Conservation (phyloP, 1,140 invertebrate genomes). For the Macrobrachium rosenbergii region DNA sequence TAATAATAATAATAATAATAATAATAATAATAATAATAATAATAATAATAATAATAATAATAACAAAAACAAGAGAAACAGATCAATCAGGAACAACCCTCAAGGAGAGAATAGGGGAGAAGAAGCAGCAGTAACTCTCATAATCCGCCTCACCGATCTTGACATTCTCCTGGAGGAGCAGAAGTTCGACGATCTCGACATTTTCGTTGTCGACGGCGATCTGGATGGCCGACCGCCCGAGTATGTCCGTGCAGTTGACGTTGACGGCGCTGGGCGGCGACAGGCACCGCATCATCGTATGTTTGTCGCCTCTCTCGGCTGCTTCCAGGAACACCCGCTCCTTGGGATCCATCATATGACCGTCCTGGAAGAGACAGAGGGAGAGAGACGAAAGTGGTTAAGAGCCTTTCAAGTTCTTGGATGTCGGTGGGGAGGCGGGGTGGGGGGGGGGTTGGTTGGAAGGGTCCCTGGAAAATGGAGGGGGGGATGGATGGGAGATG, state of each 20-base stretch:
- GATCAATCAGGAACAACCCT: not conserved
- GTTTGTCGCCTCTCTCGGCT: conserved; percentile 74
- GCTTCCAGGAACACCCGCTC: conserved; percentile 74
- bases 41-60: not conserved
- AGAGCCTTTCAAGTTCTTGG: not conserved
- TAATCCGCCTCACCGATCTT: conserved; percentile 69
- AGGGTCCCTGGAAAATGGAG: not conserved
- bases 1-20: too few species aligned
- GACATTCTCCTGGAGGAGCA: conserved; percentile 71
- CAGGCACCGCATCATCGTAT: conserved; percentile 73
- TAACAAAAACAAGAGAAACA: not conserved
- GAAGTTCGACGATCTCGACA: conserved; percentile 72
- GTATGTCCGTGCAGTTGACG: conserved; percentile 75
- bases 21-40: too few species aligned
- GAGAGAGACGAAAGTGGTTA: not conserved
- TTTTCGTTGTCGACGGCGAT: conserved; percentile 73
- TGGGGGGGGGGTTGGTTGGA: not conserved
- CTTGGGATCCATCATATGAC: conserved; percentile 71
- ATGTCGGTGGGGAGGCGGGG: not conserved
- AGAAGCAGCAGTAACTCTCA: too few species aligned
- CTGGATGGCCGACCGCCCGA: conserved; percentile 75
- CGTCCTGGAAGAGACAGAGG: conserved; percentile 64
- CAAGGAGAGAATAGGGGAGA: too few species aligned
- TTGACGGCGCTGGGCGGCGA: conserved; percentile 72
- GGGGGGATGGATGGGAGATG: not conserved